Base-by-base conservation (phyloP, 2,888 invertebrate species). In the Pyrochroa serraticornis region DNA sequence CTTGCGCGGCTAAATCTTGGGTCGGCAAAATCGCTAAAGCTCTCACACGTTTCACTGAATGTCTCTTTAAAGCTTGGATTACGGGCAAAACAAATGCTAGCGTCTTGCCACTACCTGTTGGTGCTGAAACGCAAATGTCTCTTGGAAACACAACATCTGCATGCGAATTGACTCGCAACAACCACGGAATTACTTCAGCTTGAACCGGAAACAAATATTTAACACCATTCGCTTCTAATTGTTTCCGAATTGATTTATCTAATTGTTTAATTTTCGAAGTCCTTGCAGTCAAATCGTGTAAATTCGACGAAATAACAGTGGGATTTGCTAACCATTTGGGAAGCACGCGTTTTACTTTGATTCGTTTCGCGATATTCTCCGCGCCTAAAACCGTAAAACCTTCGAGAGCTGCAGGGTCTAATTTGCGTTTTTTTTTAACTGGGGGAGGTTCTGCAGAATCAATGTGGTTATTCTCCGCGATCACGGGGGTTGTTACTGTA, bases 91-190 rank as follows among this genome's bases (percentile, higher is more conserved):
- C 94, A 85, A 93, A 98, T 2, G 96, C 90, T 55, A 98, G 80
- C 1, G 98, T 98, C 82, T 98, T 98, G 12, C 98, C 98, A 82
- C 96, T 97, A 10, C 97, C 97, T 1, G 98, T 98, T 0, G 98
- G 97, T 10, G 97, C 96, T 37, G 95, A 96, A 30, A 99, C 93
- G 80, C 98, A 98, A 47, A 97, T 83, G 78, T 99, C 98, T 66
- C 90, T 85, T 0, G 94, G 91, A 80, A 92, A 87, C 68, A 89
- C 82, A 30, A 84, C 81, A 70, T 81, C 74, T 53, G 87, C 82
- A 64, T 85, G 80, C 62, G 81, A 75, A 64, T 87, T 83, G 60
- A 85, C 85, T 68, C 86, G 79, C 32, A 93, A 75, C 45, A 95
- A 81, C 84, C 89, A 92, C 3, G 91, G 90, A 63, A 95, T 86